A percentile compares a stretch with the other conserved stretches of the same genome.
Evolutionary conservation across 2,797 vertebrate species (phyloP).

Genomic region (Anabas testudineus): DNA sequence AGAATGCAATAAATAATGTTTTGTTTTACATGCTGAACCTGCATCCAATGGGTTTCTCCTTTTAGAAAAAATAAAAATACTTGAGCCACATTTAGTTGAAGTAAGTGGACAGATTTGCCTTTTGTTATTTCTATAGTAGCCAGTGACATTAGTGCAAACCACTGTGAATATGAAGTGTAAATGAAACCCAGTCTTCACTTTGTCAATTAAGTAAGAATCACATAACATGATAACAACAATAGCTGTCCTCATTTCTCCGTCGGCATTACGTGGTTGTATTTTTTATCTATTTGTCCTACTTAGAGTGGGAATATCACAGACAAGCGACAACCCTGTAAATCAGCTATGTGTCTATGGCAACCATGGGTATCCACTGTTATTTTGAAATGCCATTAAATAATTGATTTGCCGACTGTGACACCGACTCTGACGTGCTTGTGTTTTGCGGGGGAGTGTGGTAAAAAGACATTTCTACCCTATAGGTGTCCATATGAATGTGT

Average conservation of each 20-base stretch:
- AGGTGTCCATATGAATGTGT: conserved; percentile 32
- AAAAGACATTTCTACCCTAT: conserved; percentile 49
- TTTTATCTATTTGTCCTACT: conserved; percentile 62
- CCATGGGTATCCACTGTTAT: conserved; percentile 68
- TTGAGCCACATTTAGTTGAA: background rate
- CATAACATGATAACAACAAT: conserved; percentile 21
- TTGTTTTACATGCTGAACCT: conserved; percentile 2
- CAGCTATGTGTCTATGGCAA: conserved; percentile 80
- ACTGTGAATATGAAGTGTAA: background rate
- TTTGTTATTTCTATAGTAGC: background rate
- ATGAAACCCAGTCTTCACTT: background rate
- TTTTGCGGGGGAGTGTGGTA: conserved; percentile 55
- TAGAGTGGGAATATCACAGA: conserved; percentile 65
- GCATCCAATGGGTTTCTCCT: background rate
- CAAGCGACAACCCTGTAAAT: conserved; percentile 72
- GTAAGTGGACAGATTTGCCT: conserved; percentile 9
- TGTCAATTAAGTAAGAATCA: conserved; percentile 22
- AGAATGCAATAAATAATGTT: background rate
- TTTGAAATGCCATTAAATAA: conserved; percentile 80
- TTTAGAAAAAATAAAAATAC: background rate
- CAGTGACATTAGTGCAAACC: background rate
- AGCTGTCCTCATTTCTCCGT: conserved; percentile 30
- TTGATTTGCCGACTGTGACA: conserved; percentile 77
- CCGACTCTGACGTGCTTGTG: conserved; percentile 58
- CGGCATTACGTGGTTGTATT: conserved; percentile 28